Base-by-base conservation (phyloP, 2,888 invertebrate species). In the Saturnia japonica region DNA sequence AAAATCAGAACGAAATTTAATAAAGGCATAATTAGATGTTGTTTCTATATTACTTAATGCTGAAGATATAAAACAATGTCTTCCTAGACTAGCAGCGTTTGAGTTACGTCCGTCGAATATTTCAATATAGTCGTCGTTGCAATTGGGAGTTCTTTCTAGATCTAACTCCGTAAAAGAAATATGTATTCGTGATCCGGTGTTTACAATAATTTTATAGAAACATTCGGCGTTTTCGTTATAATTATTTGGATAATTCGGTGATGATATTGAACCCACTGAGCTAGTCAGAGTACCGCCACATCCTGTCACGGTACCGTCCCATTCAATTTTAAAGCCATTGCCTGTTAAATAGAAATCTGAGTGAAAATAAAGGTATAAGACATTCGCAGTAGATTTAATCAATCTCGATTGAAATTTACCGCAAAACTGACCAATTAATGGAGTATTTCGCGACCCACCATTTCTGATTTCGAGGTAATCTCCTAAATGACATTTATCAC, bases 191-290 rank as follows among this genome's bases (percentile, higher is more conserved):
- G 97, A 97, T 2, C 98, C 98, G 42, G 94, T 91, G 74, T 96
- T 96, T 0, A 96, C 96, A 2, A 95, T 93, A 74, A 99, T 96
- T 78, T 94, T 96, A 96, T 98, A 99, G 74, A 95, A 95, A 85
- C 99, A 99, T 84, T 97, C 96, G 0, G 96, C 95, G 76, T 95
- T 95, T 70, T 95, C 95, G 54, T 94, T 90, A 85, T 98, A 98
- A 0, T 95, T 88, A 76, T 95, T 94, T 0, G 99, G 99, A 90
- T 98, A 99, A 83, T 97, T 96, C 1, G 99, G 98, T 0, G 98
- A 98, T 12, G 96, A 95, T 76, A 99, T 96, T 1, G 96, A 95
- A 0, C 98, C 99, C 1, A 90, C 90, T 12, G 96, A 95, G 51
- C 96, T 91, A 0, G 94, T 95, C 64, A 99, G 80, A 22, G 92